Conservation (phyloP, 2,113 vertebrate genomes). For the Zapus hudsonius region DNA sequence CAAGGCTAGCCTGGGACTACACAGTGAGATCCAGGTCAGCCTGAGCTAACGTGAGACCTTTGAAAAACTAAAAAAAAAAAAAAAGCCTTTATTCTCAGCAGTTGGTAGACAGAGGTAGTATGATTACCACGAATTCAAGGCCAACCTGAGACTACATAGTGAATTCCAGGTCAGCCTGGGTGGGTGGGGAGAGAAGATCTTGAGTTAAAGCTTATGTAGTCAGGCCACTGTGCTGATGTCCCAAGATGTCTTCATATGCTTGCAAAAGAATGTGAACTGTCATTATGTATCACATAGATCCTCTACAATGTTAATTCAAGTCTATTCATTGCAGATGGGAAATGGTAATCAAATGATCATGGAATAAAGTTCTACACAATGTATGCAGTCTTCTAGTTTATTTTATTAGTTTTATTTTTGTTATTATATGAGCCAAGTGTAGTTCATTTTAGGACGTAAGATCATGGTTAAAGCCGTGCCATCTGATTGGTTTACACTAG, state of each 20-base stretch:
- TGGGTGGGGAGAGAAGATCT: too few relatives aligned
- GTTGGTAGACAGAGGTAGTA: too few relatives aligned
- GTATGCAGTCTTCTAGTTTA: conserved; percentile 22
- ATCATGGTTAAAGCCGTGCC: neutral
- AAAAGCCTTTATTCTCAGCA: too few relatives aligned
- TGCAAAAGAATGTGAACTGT: neutral
- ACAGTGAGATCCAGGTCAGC: too few relatives aligned
- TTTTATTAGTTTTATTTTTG: conserved; percentile 26
- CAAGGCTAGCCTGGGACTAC: too few relatives aligned
- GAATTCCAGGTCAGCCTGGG: too few relatives aligned
- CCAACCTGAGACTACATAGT: too few relatives aligned
- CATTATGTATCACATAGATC: neutral
- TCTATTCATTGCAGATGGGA: conserved; percentile 25
- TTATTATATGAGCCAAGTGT: conserved; percentile 8
- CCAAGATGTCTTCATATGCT: conserved; percentile 42
- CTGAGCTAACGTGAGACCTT: too few relatives aligned
- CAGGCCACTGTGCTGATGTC: neutral
- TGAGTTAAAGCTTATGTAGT: conserved; percentile 2
- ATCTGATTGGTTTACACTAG: conserved; percentile 4
- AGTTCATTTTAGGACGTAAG: conserved; percentile 47
- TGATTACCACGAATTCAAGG: too few relatives aligned
- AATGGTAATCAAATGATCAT: conserved; percentile 28
- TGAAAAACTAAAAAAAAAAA: too few relatives aligned
- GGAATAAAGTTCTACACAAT: conserved; percentile 43
- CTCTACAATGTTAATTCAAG: neutral